Conservation (phyloP, 2,113 vertebrate species). For the Zosterops lateralis region DNA sequence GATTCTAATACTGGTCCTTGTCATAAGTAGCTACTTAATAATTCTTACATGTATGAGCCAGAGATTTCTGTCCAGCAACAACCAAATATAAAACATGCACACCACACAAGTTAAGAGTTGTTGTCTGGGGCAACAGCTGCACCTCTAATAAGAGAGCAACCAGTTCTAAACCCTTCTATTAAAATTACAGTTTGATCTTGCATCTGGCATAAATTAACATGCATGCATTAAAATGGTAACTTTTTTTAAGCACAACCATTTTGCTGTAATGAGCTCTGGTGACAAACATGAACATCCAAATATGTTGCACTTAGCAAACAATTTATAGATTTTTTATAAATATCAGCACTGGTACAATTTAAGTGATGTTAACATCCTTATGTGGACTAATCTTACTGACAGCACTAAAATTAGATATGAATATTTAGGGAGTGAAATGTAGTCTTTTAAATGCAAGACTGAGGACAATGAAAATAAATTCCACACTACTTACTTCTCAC, state of each 20-base stretch:
- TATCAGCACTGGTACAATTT: neutral
- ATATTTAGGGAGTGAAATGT: neutral
- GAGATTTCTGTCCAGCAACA: neutral
- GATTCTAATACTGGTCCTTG: neutral
- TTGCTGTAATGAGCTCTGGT: neutral
- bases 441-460: neutral
- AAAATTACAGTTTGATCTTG: neutral
- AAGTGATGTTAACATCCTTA: neutral
- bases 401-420: neutral
- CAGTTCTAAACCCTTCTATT: neutral
- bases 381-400: neutral
- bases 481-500: neutral
- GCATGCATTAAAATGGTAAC: neutral
- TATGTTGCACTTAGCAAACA: neutral
- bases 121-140: neutral
- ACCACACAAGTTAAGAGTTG: neutral
- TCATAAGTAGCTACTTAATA: neutral
- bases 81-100: neutral
- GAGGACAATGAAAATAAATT: neutral
- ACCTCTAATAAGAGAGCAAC: neutral
- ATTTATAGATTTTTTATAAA: neutral
- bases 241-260: neutral
- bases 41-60: neutral
- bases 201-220: neutral
- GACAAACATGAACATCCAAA: neutral